Conservation (phyloP, 1,140 invertebrate genomes). For the Caerostris darwini region DNA sequence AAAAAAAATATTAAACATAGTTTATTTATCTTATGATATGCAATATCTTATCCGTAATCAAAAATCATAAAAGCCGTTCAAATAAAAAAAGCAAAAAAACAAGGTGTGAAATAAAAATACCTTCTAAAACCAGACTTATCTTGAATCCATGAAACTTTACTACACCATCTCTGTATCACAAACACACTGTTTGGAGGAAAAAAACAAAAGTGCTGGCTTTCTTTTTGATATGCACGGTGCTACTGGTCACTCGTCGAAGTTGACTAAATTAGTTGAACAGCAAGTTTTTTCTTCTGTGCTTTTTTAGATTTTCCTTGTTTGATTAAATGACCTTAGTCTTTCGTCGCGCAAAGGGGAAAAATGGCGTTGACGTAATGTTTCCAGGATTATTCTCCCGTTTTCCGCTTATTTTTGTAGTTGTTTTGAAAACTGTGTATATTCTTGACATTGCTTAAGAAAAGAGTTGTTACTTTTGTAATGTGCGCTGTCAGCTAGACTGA, state of each 20-base stretch:
- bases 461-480: no score
- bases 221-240: background rate
- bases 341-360: background rate
- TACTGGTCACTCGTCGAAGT: background rate
- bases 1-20: no score
- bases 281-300: background rate
- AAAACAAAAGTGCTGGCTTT: background rate
- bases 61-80: no score
- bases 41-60: no score
- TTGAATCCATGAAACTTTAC: background rate
- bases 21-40: no score
- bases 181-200: background rate
- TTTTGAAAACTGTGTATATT: no score
- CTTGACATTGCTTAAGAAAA: no score
- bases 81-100: no score
- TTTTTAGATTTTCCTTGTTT: background rate
- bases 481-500: no score
- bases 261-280: background rate
- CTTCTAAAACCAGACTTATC: no score
- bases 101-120: no score
- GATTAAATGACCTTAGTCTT: background rate
- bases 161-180: background rate
- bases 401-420: background rate
- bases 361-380: background rate
- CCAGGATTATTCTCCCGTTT: background rate